Evolutionary conservation across 2,113 vertebrate genomes (phyloP).

Genomic region (Paralichthys olivaceus): DNA sequence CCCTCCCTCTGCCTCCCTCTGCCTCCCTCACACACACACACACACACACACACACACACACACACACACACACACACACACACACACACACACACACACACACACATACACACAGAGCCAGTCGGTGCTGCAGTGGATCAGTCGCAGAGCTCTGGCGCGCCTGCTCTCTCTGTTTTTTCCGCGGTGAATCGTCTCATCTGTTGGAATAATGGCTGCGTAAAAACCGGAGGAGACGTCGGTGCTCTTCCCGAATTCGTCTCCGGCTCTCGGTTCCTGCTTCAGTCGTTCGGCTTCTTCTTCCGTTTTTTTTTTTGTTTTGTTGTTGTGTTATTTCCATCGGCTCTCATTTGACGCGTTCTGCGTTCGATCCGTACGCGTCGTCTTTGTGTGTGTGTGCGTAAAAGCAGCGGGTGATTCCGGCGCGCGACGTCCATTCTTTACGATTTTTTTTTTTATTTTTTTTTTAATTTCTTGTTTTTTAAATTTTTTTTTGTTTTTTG

Average conservation of each 20-base stretch:
- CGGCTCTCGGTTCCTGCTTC: constrained; percentile 9
- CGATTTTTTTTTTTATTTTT: too few relatives aligned
- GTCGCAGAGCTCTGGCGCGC: constrained; percentile 62
- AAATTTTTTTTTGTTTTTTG: neutral
- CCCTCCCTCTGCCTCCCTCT: neutral
- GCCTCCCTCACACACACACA: constrained; percentile 7
- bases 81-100: neutral
- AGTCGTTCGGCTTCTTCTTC: neutral
- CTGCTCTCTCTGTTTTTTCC: constrained; percentile 42
- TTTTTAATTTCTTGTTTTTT: too few relatives aligned
- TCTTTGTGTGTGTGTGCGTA: too few relatives aligned
- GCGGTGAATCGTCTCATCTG: constrained; percentile 51
- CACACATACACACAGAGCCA: constrained; percentile 16
- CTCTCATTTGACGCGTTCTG: neutral
- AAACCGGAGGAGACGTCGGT: constrained; percentile 14
- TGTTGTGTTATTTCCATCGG: neutral
- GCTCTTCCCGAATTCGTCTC: constrained; percentile 9
- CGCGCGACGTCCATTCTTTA: too few relatives aligned
- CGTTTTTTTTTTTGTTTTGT: neutral
- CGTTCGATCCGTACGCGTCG: too few relatives aligned
- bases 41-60: neutral
- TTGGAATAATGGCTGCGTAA: constrained; percentile 39
- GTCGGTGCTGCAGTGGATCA: constrained; percentile 76
- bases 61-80: neutral
- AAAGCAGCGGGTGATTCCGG: too few relatives aligned